phyloP scores from a whole-genome alignment of 2,113 vertebrate species.

The Hydrochoerus hydrochaeris region DNA sequence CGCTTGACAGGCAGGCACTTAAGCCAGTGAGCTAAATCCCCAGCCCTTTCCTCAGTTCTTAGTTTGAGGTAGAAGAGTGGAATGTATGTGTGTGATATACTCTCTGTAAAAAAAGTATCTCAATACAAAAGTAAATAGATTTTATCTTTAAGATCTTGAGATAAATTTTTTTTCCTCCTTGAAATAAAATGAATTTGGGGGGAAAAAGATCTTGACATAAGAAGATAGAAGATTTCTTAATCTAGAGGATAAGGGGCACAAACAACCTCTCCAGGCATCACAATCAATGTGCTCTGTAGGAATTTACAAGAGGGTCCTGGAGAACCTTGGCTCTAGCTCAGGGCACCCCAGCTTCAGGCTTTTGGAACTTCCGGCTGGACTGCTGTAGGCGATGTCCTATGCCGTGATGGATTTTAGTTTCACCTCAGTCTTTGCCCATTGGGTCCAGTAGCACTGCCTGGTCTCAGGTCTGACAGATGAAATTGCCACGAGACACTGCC shows the following conservation, averaged over 20 bases:
- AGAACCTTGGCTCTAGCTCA: not conserved
- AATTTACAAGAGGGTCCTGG: not conserved
- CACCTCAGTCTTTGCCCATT: not conserved
- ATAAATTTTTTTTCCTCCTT: not conserved
- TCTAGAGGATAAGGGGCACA: not conserved
- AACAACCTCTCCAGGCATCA: not conserved
- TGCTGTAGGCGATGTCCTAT: not conserved
- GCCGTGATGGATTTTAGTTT: not conserved
- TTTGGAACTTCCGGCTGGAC: not conserved
- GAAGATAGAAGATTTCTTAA: not conserved
- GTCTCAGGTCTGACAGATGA: not conserved
- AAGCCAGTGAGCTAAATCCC: no score
- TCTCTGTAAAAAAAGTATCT: constrained; percentile 1
- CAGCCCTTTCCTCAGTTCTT: constrained; percentile 2
- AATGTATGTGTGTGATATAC: not conserved
- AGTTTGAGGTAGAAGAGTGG: not conserved
- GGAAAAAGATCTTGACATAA: not conserved
- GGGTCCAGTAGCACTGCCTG: not conserved
- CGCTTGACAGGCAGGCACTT: no score
- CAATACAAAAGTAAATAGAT: not conserved
- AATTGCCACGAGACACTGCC: not conserved
- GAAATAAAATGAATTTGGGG: no score
- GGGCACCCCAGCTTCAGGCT: not conserved
- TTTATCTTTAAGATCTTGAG: not conserved
- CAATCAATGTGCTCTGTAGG: not conserved